A percentile compares a stretch with the other conserved stretches of the same genome.
phyloP scores from a whole-genome alignment of 1,140 invertebrate species.

The Linepithema humile region DNA sequence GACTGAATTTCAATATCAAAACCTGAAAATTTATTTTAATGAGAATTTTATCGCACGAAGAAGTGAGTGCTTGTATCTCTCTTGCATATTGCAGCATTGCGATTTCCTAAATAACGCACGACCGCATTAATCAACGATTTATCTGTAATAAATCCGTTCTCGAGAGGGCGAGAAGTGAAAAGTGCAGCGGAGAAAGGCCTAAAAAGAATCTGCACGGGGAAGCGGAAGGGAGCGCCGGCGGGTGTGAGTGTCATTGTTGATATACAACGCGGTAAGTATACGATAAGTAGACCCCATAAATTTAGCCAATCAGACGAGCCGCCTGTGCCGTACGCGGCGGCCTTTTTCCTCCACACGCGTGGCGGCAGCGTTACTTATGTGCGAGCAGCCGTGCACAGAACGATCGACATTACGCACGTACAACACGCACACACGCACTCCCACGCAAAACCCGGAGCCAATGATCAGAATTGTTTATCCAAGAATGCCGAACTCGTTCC shows the following conservation, averaged over 20 bases:
- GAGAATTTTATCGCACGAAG: not conserved
- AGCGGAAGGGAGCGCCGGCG: conserved; percentile 77
- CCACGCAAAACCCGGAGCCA: conserved; percentile 67
- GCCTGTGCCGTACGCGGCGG: conserved; percentile 67
- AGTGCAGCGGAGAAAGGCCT: conserved; percentile 50
- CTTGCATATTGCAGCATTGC: not conserved
- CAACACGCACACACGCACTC: conserved; percentile 56
- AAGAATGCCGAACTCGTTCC: conserved; percentile 25
- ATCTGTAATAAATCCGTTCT: conserved; percentile 58
- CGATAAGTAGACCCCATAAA: conserved; percentile 84
- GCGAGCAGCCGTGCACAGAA: conserved; percentile 56
- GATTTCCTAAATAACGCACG: conserved; percentile 25
- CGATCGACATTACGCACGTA: conserved; percentile 62
- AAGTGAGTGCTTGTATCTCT: not conserved
- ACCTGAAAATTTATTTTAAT: not conserved
- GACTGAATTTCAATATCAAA: not conserved
- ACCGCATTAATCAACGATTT: conserved; percentile 61
- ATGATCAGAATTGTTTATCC: conserved; percentile 66
- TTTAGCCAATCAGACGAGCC: conserved; percentile 82
- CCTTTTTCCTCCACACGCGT: conserved; percentile 57
- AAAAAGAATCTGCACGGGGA: conserved; percentile 53
- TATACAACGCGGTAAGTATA: conserved; percentile 84
- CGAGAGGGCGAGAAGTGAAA: conserved; percentile 35
- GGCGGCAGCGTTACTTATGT: conserved; percentile 70
- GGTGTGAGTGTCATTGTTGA: conserved; percentile 84